Percentiles rank a stretch among this genome's conserved stretches.
Conservation (phyloP, 2,888 invertebrate species). For the Lithophane leautieri region DNA sequence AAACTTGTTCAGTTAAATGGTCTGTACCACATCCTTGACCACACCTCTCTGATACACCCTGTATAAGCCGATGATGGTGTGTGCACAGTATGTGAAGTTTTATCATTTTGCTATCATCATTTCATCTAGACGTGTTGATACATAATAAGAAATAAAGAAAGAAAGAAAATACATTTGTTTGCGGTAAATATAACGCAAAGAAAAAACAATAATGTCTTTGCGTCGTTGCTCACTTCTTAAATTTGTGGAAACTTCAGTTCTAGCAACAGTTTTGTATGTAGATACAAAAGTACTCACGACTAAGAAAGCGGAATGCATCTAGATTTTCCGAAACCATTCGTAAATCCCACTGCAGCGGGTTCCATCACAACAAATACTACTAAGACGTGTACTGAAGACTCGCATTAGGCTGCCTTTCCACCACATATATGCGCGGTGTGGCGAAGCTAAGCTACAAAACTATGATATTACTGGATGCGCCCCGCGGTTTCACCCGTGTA, state of each 20-base stretch:
- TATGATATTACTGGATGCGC: too few relatives aligned
- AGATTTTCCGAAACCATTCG: not conserved
- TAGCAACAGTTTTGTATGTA: not conserved
- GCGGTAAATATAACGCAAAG: too few relatives aligned
- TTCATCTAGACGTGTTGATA: not conserved
- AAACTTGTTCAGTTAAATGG: too few relatives aligned
- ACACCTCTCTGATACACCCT: too few relatives aligned
- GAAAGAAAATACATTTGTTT: too few relatives aligned
- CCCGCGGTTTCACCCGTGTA: too few relatives aligned
- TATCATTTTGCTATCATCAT: not conserved
- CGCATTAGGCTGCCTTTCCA: not conserved
- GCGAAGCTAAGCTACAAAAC: not conserved
- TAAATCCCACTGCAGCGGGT: not conserved
- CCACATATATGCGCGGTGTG: not conserved
- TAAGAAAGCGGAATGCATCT: slow-evolving; percentile 6
- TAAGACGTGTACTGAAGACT: not conserved
- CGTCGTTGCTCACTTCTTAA: not conserved
- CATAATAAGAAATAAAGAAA: not conserved
- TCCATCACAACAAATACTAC: slow-evolving; percentile 6
- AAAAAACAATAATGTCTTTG: too few relatives aligned
- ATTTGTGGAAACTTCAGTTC: not conserved
- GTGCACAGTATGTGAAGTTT: too few relatives aligned
- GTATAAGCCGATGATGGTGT: too few relatives aligned
- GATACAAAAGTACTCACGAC: not conserved
- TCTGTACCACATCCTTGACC: too few relatives aligned